Percentiles rank a stretch among this genome's conserved stretches.
Conservation (phyloP, 2,888 invertebrate species). For the Pandemis corylana region DNA sequence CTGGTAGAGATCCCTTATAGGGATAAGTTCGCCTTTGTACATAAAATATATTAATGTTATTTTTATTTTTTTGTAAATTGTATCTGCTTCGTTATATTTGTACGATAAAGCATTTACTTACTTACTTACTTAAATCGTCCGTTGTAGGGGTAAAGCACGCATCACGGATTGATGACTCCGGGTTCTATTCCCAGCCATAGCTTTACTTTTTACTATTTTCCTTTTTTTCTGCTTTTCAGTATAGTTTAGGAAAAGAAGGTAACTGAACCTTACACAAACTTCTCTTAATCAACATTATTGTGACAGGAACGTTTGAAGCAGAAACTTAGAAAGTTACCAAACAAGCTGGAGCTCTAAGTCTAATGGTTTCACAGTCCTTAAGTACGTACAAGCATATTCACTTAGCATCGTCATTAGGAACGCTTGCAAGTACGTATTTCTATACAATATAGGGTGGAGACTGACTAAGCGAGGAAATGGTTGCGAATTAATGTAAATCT, state of each 20-base stretch:
- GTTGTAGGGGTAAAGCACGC: too few species aligned
- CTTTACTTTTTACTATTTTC: too few species aligned
- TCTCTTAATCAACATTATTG: slow-evolving; percentile 1
- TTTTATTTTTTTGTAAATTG: too few species aligned
- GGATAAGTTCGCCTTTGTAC: too few species aligned
- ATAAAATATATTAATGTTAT: too few species aligned
- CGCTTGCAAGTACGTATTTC: slow-evolving; percentile 27
- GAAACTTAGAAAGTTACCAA: slow-evolving; percentile 22
- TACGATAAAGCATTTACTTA: too few species aligned
- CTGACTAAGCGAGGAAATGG: background rate
- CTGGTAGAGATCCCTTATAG: too few species aligned
- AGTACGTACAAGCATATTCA: slow-evolving; percentile 42
- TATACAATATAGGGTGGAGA: slow-evolving; percentile 13
- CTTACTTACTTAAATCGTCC: too few species aligned
- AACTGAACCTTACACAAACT: background rate
- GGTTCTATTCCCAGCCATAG: too few species aligned
- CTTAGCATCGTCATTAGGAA: slow-evolving; percentile 43
- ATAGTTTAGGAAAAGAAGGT: background rate
- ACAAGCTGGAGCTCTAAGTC: slow-evolving; percentile 29
- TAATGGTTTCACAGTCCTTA: slow-evolving; percentile 42
- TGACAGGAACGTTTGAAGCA: slow-evolving; percentile 17
- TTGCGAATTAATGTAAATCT: background rate
- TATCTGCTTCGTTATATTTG: too few species aligned
- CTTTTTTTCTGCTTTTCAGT: too few species aligned
- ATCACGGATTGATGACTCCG: too few species aligned